Evolutionary conservation across 2,888 invertebrate species (phyloP).

Genomic region (Taenaris catops): DNA sequence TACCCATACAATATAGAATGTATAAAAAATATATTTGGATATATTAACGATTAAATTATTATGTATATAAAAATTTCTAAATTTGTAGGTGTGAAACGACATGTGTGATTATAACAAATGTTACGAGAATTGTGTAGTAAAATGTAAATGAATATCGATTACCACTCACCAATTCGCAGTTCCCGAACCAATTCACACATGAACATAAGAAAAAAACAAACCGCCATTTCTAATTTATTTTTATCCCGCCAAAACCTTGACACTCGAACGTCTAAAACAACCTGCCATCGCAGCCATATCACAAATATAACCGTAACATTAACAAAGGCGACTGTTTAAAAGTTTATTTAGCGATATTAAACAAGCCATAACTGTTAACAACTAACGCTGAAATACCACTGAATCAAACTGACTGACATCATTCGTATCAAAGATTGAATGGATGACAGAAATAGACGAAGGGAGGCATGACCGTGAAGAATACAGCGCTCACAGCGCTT

Average conservation of each 20-base stretch:
- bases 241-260: slow-evolving; percentile 28
- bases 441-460: slow-evolving; percentile 66
- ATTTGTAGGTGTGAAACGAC: too few species aligned
- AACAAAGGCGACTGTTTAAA: neutral
- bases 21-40: too few species aligned
- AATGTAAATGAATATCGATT: slow-evolving; percentile 1
- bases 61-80: too few species aligned
- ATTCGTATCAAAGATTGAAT: slow-evolving; percentile 55
- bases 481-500: slow-evolving; percentile 32
- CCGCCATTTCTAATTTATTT: slow-evolving; percentile 29
- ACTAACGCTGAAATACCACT: slow-evolving; percentile 32
- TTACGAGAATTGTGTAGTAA: slow-evolving; percentile 3
- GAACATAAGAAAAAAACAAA: slow-evolving; percentile 17
- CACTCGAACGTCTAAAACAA: slow-evolving; percentile 11
- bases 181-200: slow-evolving; percentile 6
- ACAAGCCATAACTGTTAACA: neutral
- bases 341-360: neutral
- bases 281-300: neutral
- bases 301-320: slow-evolving; percentile 8
- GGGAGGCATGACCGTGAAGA: slow-evolving; percentile 41
- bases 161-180: slow-evolving; percentile 22
- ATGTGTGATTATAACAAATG: too few species aligned
- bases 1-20: too few species aligned
- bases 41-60: too few species aligned
- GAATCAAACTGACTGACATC: slow-evolving; percentile 24